These are phyloP conservation scores for Sciurus vulgaris DNA, from an alignment of 2,797 vertebrate genomes.

Conservation along the genomic window DNA sequence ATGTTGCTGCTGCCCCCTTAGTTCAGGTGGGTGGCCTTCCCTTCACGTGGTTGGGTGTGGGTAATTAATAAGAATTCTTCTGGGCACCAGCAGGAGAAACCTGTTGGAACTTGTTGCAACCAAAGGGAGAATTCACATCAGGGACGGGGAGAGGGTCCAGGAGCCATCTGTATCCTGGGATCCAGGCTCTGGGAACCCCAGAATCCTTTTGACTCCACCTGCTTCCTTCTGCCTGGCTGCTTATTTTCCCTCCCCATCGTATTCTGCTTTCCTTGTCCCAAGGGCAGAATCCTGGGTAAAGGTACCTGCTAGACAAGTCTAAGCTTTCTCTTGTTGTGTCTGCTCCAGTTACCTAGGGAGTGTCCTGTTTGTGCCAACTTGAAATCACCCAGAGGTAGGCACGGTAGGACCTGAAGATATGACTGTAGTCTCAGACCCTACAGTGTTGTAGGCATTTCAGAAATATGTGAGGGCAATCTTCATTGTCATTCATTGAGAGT, in stretches of 20 bases:
- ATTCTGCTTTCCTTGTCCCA: neutral
- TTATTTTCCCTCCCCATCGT: neutral
- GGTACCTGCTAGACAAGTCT: neutral
- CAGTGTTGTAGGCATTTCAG: neutral
- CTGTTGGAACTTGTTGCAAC: neutral
- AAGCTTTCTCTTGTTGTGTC: neutral
- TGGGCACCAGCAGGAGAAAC: neutral
- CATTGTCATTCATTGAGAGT: neutral
- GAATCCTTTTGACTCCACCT: neutral
- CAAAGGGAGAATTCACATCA: neutral
- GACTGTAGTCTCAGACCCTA: neutral
- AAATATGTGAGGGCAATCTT: neutral
- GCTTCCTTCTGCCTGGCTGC: neutral
- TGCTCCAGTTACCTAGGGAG: neutral
- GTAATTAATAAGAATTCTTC: neutral
- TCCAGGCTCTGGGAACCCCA: neutral
- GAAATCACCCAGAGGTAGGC: neutral
- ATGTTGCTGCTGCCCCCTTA: neutral
- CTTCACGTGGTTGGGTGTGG: neutral
- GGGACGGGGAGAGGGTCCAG: neutral
- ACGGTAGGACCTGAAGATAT: neutral
- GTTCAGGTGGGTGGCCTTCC: neutral
- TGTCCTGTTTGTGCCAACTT: neutral
- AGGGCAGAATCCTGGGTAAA: neutral
- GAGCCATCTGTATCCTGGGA: neutral